phyloP scores from a whole-genome alignment of 23 tunicate species.

The Ascidia mentula region DNA sequence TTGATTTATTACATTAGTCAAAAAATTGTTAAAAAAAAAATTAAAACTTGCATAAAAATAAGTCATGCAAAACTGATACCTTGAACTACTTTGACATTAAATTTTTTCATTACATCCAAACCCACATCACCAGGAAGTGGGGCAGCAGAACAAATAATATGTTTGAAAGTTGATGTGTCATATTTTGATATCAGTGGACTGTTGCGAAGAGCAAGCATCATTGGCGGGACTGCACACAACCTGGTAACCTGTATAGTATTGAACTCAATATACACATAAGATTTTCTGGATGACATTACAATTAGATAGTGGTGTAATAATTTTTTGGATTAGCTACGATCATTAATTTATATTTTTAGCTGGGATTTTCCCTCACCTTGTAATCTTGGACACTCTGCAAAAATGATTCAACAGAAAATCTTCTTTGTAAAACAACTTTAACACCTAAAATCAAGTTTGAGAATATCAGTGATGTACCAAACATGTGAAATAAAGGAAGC shows the following conservation, averaged over 20 bases:
- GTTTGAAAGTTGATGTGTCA: conserved; percentile 46
- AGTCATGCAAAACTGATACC: too few species aligned
- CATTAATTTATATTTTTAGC: too few species aligned
- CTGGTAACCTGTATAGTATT: too few species aligned
- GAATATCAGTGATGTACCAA: conserved; percentile 24
- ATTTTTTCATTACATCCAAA: conserved; percentile 22
- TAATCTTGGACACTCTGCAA: conserved; percentile 31
- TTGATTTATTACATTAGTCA: too few species aligned
- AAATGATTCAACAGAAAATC: conserved; percentile 49
- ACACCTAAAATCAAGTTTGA: conserved; percentile 29
- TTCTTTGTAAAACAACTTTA: conserved; percentile 35
- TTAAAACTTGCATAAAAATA: too few species aligned
- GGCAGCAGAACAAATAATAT: conserved; percentile 52
- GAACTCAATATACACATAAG: too few species aligned
- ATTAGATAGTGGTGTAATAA: too few species aligned
- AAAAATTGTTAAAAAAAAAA: too few species aligned
- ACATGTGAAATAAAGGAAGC: conserved; percentile 65
- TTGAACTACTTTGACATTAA: conserved; percentile 16
- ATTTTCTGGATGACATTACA: too few species aligned
- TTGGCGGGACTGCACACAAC: conserved; percentile 75
- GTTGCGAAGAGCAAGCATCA: conserved; percentile 45
- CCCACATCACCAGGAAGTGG: conserved; percentile 42
- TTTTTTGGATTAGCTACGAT: too few species aligned
- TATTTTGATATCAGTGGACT: conserved; percentile 31
- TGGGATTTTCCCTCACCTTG: too few species aligned